A percentile compares a stretch with the other conserved stretches of the same genome.
phyloP scores from a whole-genome alignment of 2,888 invertebrate genomes.

The Eremobia ochroleuca region DNA sequence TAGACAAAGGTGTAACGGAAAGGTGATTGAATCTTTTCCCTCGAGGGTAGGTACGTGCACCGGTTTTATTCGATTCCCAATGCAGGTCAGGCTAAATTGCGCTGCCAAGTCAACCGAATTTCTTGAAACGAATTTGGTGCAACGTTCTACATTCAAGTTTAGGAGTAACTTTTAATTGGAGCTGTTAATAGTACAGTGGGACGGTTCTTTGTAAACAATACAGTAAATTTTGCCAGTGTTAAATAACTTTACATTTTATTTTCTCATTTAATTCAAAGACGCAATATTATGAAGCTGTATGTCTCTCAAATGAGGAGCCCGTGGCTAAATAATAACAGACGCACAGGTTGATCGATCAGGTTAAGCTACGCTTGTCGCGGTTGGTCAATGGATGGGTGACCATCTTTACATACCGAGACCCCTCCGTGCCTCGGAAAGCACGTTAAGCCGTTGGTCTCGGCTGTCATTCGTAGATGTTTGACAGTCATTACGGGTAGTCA shows the following conservation, averaged over 20 bases:
- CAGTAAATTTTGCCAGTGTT: not conserved
- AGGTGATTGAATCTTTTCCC: conserved; percentile 65
- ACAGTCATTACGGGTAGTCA: no score
- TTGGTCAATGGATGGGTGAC: no score
- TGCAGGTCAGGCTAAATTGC: conserved; percentile 62
- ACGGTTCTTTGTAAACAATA: conserved; percentile 4
- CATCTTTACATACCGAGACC: no score
- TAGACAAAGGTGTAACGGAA: conserved; percentile 45
- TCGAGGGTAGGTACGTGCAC: conserved; percentile 55
- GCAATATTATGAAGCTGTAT: not conserved
- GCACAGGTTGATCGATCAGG: no score
- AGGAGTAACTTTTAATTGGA: conserved; percentile 29
- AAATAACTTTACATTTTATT: conserved; percentile 6
- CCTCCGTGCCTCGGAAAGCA: no score
- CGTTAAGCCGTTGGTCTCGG: no score
- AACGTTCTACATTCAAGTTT: conserved; percentile 38
- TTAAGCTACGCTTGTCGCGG: no score
- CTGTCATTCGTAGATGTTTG: no score
- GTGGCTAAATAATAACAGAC: no score
- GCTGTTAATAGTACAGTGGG: conserved; percentile 2
- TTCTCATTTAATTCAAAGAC: not conserved
- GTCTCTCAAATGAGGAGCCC: not conserved
- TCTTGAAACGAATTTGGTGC: conserved; percentile 44
- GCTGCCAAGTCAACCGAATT: conserved; percentile 44
- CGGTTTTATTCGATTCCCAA: conserved; percentile 64